Percentiles rank a stretch among this genome's conserved stretches.
phyloP scores from a whole-genome alignment of 2,113 vertebrate genomes.

The Cricetomys ansorgei region DNA sequence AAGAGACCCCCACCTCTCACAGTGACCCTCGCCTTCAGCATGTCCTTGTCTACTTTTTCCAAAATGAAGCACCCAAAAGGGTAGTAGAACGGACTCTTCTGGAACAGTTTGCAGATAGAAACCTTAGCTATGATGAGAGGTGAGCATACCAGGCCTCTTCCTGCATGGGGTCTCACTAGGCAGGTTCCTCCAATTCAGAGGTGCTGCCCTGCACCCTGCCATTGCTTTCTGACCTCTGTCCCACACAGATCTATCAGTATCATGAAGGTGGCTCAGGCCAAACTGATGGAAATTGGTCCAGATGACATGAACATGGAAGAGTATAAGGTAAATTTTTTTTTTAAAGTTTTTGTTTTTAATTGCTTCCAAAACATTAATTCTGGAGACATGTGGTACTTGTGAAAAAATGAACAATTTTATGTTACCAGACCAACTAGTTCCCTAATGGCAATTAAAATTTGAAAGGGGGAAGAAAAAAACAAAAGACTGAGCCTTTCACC shows the following conservation, averaged over 20 bases:
- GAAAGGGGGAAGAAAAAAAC: neutral
- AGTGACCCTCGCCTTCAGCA: conserved; percentile 95
- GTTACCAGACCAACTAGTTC: neutral
- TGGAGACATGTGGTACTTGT: accelerated
- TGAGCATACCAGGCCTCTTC: conserved; percentile 58
- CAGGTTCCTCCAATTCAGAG: accelerated
- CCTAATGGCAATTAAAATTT: neutral
- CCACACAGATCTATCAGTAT: conserved; percentile 94
- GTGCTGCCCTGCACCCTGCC: neutral
- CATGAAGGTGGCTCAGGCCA: conserved; percentile 95
- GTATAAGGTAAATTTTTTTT: conserved; percentile 89
- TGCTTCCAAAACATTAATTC: neutral
- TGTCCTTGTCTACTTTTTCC: conserved; percentile 95
- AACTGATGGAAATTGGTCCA: conserved; percentile 95
- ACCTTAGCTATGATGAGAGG: conserved; percentile 98
- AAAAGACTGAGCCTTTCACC: neutral
- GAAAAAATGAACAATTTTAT: neutral
- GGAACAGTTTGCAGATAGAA: conserved; percentile 97
- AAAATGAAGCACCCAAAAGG: conserved; percentile 93
- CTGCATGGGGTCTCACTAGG: accelerated
- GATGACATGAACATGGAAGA: conserved; percentile 98
- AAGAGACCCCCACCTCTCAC: conserved; percentile 90
- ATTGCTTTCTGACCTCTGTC: neutral
- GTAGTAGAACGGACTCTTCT: conserved; percentile 95
- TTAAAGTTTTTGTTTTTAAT: neutral